A percentile compares a stretch with the other conserved stretches of the same genome.
These are phyloP conservation scores for Tachina grossa DNA, from an alignment of 2,888 invertebrate species.

Conservation along the genomic window DNA sequence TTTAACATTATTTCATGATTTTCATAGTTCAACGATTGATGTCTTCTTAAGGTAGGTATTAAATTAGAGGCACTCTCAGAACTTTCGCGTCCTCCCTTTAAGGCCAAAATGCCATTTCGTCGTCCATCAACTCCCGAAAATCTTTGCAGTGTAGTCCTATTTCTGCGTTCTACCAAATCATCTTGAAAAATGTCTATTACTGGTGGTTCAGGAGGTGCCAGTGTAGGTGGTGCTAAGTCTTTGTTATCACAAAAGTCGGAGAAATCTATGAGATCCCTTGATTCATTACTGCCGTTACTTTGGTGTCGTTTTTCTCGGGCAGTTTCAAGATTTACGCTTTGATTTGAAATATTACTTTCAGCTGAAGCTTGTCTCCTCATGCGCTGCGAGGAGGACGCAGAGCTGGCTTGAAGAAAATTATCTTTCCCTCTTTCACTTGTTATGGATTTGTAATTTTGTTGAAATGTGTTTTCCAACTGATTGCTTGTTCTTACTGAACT, in stretches of 20 bases:
- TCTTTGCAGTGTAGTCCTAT: slow-evolving; percentile 80
- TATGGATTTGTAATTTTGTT: slow-evolving; percentile 82
- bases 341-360: slow-evolving; percentile 83
- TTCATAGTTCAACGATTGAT: slow-evolving; percentile 82
- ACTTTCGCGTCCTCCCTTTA: slow-evolving; percentile 71
- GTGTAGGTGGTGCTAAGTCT: slow-evolving; percentile 44
- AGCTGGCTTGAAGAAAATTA: slow-evolving; percentile 77
- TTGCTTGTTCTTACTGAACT: slow-evolving; percentile 82
- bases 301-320: slow-evolving; percentile 53
- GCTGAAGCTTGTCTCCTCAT: slow-evolving; percentile 82
- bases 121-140: slow-evolving; percentile 81
- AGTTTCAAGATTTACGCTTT: slow-evolving; percentile 79
- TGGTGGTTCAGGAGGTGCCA: slow-evolving; percentile 44
- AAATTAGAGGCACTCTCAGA: slow-evolving; percentile 53
- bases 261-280: slow-evolving; percentile 81
- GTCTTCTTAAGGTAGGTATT: slow-evolving; percentile 75
- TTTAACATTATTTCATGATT: slow-evolving; percentile 81
- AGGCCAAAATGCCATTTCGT: slow-evolving; percentile 82
- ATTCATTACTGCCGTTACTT: slow-evolving; percentile 60
- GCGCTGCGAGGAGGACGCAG: slow-evolving; percentile 60
- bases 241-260: slow-evolving; percentile 80
- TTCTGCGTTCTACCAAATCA: slow-evolving; percentile 79
- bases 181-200: slow-evolving; percentile 72
- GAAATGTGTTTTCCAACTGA: slow-evolving; percentile 81
- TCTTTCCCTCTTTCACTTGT: slow-evolving; percentile 76